phyloP scores from a whole-genome alignment of 1,140 invertebrate genomes.

The Habropoda laboriosa region DNA sequence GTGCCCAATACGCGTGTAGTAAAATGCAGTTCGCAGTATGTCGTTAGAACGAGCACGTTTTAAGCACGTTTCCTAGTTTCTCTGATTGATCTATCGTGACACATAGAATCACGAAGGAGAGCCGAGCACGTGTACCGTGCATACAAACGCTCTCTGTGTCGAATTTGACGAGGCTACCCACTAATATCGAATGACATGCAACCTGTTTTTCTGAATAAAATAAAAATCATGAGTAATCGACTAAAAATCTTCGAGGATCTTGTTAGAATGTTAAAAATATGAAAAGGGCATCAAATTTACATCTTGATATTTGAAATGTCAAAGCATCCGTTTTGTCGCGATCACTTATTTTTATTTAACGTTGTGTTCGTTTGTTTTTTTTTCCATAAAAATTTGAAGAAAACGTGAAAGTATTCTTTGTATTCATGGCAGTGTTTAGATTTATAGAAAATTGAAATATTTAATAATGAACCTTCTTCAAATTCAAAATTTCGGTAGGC shows the following conservation, averaged over 20 bases:
- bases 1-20: not conserved
- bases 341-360: not conserved
- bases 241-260: not conserved
- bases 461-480: not conserved
- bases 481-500: not conserved
- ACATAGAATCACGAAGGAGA: constrained; percentile 1
- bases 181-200: not conserved
- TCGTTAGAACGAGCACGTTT: not conserved
- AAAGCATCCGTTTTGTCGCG: not conserved
- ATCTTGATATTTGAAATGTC: constrained; percentile 8
- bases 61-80: constrained; percentile 18
- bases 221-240: not conserved
- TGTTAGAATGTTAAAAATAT: not conserved
- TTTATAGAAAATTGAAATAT: not conserved
- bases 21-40: not conserved
- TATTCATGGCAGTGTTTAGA: not conserved
- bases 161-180: not conserved
- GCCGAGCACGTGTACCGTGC: not conserved
- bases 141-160: not conserved
- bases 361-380: not conserved
- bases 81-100: constrained; percentile 19
- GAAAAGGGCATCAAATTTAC: constrained; percentile 15
- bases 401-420: not conserved
- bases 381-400: not conserved
- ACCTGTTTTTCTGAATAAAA: not conserved